phyloP scores from a whole-genome alignment of 2,797 vertebrate species.

The Tokudaia muenninki region DNA sequence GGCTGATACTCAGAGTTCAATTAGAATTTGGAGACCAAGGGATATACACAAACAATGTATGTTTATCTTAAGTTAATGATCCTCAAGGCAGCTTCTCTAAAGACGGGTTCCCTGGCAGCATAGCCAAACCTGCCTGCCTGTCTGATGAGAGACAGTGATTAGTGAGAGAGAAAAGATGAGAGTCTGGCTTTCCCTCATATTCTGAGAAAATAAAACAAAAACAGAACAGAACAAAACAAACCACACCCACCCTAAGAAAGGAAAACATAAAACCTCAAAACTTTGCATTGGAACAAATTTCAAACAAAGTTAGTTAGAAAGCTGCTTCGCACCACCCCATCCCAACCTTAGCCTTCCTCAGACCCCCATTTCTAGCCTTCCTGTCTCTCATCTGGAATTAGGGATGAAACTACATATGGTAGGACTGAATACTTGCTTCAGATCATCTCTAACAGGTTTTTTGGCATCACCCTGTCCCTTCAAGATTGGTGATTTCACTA shows the following conservation, averaged over 20 bases:
- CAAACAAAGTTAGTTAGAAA: not conserved
- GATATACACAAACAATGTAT: not conserved
- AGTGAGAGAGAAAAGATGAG: not conserved
- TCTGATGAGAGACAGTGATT: not conserved
- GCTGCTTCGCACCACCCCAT: not conserved
- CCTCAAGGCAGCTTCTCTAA: not conserved
- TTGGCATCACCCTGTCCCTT: not conserved
- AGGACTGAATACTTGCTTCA: not conserved
- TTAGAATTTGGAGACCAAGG: not conserved
- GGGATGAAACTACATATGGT: not conserved
- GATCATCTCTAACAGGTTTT: not conserved
- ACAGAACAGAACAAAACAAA: not conserved
- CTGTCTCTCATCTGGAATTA: not conserved
- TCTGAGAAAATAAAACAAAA: not conserved
- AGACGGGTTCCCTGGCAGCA: not conserved
- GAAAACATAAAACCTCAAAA: not conserved
- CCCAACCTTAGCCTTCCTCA: not conserved
- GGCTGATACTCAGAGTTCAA: not conserved
- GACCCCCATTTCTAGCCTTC: accelerated
- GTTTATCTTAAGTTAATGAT: not conserved
- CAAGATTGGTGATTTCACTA: not conserved
- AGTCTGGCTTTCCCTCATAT: not conserved
- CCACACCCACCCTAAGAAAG: too few relatives aligned
- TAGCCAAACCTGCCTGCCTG: not conserved
- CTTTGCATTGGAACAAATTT: not conserved